phyloP scores from a whole-genome alignment of 1,140 invertebrate genomes.

The Doryteuthis pealeii region DNA sequence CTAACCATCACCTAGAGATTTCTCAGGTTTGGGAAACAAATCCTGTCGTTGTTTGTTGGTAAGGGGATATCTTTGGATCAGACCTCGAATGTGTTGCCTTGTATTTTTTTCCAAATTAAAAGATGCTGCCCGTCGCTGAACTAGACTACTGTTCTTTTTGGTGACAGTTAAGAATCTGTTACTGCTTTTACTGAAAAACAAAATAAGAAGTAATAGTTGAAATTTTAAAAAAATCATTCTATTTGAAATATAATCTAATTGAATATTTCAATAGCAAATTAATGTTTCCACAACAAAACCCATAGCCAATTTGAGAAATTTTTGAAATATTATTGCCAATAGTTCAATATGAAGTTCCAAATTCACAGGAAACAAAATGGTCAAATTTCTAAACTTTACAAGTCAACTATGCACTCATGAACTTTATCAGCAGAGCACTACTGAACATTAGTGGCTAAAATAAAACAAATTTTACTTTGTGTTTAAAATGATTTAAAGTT shows the following conservation, averaged over 20 bases:
- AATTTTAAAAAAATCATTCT: neutral
- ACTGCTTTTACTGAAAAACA: conserved; percentile 66
- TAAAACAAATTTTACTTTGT: too few species aligned
- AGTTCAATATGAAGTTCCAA: too few species aligned
- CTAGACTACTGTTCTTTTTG: conserved; percentile 72
- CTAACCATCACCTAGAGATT: conserved; percentile 17
- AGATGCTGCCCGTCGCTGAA: conserved; percentile 72
- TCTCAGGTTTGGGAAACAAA: conserved; percentile 66
- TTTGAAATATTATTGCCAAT: too few species aligned
- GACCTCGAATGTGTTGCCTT: conserved; percentile 65
- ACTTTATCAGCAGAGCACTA: too few species aligned
- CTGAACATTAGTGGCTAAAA: too few species aligned
- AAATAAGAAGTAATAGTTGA: conserved; percentile 28
- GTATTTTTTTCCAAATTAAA: conserved; percentile 70
- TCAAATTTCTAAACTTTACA: too few species aligned
- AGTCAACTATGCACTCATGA: too few species aligned
- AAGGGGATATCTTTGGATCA: conserved; percentile 72
- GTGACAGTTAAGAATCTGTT: conserved; percentile 74
- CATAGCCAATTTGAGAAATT: neutral
- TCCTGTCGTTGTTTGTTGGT: conserved; percentile 73
- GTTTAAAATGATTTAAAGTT: too few species aligned
- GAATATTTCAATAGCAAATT: neutral
- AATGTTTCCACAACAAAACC: neutral
- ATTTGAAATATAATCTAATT: neutral
- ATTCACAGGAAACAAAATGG: too few species aligned